Percentiles rank a stretch among this genome's conserved stretches.
These are phyloP conservation scores for Calephelis virginiensis DNA, from an alignment of 1,140 invertebrate genomes.

Conservation along the genomic window DNA sequence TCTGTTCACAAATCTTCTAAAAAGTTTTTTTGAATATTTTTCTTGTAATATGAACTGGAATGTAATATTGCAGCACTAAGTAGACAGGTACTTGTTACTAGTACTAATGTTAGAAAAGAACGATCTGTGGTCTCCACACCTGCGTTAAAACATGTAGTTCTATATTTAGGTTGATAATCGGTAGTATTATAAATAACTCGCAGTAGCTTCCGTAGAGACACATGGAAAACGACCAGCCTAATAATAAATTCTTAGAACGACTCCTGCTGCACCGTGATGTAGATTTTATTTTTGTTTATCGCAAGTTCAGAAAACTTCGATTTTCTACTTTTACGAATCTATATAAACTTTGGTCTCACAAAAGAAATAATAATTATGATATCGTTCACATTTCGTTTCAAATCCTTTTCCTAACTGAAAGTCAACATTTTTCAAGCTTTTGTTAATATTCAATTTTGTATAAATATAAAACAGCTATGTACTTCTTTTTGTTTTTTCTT, in stretches of 20 bases:
- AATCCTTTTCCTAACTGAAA: too few species aligned
- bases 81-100: too few species aligned
- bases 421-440: too few species aligned
- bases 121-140: conserved; percentile 2
- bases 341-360: too few species aligned
- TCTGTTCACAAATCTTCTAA: conserved; percentile 26
- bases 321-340: too few species aligned
- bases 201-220: conserved; percentile 10
- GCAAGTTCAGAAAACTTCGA: too few species aligned
- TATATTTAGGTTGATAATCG: conserved; percentile 15
- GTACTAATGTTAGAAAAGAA: conserved; percentile 2
- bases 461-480: too few species aligned
- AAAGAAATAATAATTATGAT: too few species aligned
- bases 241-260: neutral
- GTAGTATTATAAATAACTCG: conserved; percentile 8
- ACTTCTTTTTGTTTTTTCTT: too few species aligned
- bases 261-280: neutral
- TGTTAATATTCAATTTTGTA: too few species aligned
- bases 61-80: conserved; percentile 4
- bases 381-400: too few species aligned
- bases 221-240: conserved; percentile 7
- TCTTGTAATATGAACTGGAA: conserved; percentile 2
- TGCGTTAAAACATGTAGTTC: conserved; percentile 11
- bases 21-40: conserved; percentile 12
- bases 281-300: neutral